Percentiles rank a stretch among this genome's conserved stretches.
Evolutionary conservation across 2,888 invertebrate species (phyloP).

Genomic region (Laspeyria flexula): DNA sequence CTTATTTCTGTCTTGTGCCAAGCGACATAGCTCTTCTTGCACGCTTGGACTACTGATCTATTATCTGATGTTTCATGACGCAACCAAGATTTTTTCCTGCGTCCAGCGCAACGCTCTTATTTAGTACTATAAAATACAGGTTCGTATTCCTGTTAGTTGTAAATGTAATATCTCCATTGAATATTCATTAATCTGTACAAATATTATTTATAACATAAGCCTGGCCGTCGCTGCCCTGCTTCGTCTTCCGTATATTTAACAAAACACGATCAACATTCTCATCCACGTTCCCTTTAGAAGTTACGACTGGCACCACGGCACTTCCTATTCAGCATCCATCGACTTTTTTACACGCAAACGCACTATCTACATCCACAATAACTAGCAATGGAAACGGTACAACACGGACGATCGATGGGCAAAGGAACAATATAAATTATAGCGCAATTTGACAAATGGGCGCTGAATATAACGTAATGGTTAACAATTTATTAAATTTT

Average conservation of each 20-base stretch:
- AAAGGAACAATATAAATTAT: conserved; percentile 35
- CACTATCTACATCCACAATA: background rate
- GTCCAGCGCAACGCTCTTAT: no score
- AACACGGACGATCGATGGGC: conserved; percentile 5
- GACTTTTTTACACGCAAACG: background rate
- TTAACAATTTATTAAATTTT: conserved; percentile 48
- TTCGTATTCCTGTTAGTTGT: no score
- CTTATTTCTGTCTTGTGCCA: no score
- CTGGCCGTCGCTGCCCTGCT: background rate
- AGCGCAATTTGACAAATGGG: conserved; percentile 48
- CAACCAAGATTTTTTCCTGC: no score
- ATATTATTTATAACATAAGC: no score
- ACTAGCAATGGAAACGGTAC: conserved; percentile 6
- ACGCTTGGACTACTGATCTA: no score
- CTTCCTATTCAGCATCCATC: conserved; percentile 14
- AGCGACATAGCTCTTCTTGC: no score
- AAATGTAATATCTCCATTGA: no score
- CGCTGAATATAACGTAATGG: conserved; percentile 38
- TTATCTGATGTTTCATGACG: no score
- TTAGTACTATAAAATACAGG: no score
- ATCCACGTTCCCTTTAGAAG: conserved; percentile 23
- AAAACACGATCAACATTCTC: conserved; percentile 27
- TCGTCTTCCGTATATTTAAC: conserved; percentile 14
- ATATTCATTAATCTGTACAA: no score
- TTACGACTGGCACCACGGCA: conserved; percentile 4